Evolutionary conservation across 2,797 vertebrate genomes (phyloP).

Genomic region (Chaunax sp.): DNA sequence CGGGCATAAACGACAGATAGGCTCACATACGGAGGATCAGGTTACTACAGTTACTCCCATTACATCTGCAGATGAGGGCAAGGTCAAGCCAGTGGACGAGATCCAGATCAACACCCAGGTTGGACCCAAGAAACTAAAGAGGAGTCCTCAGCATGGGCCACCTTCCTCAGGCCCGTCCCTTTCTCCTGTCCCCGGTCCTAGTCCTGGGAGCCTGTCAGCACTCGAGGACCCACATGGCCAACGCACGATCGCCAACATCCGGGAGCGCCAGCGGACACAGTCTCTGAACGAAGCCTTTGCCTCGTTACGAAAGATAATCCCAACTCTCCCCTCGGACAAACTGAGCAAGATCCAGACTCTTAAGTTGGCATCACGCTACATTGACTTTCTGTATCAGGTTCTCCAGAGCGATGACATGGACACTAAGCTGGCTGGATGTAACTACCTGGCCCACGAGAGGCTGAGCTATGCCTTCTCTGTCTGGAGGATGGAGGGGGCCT

Average conservation of each 20-base stretch:
- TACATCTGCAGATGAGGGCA: slow-evolving; percentile 26
- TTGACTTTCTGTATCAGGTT: slow-evolving; percentile 94
- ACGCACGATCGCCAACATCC: slow-evolving; percentile 90
- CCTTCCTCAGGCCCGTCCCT: slow-evolving; percentile 69
- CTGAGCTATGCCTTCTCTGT: slow-evolving; percentile 95
- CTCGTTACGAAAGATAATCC: slow-evolving; percentile 92
- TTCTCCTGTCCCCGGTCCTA: slow-evolving; percentile 66
- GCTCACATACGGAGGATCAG: slow-evolving; percentile 57
- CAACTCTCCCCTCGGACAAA: slow-evolving; percentile 93
- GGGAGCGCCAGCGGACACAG: slow-evolving; percentile 91
- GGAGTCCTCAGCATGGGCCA: slow-evolving; percentile 75
- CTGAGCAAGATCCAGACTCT: slow-evolving; percentile 96
- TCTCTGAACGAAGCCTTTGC: slow-evolving; percentile 93
- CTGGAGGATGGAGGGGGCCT: slow-evolving; percentile 96
- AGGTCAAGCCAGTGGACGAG: slow-evolving; percentile 51
- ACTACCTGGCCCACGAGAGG: slow-evolving; percentile 91
- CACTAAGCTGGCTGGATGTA: slow-evolving; percentile 88
- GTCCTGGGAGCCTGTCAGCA: slow-evolving; percentile 60
- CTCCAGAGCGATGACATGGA: slow-evolving; percentile 92
- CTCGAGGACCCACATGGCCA: slow-evolving; percentile 89
- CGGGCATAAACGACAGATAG: slow-evolving; percentile 81
- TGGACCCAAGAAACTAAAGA: slow-evolving; percentile 84
- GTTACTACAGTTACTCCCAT: slow-evolving; percentile 35
- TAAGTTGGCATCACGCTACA: slow-evolving; percentile 92
- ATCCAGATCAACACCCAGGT: slow-evolving; percentile 46